These are phyloP conservation scores for Octodonta nipae DNA, from an alignment of 2,888 invertebrate species.

Conservation along the genomic window DNA sequence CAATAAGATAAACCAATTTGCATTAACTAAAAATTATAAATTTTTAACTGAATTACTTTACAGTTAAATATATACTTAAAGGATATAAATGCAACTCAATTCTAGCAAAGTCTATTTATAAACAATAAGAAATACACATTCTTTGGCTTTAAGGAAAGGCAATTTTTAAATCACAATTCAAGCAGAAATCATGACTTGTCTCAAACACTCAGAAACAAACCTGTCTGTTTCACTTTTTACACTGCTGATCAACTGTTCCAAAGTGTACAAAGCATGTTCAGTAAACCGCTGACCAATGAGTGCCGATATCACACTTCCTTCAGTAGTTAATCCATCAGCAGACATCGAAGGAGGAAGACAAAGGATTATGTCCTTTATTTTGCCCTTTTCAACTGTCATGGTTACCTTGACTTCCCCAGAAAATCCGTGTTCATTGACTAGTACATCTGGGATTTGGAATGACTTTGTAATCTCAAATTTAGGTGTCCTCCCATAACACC, in stretches of 20 bases:
- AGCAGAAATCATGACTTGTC: slow-evolving; percentile 46
- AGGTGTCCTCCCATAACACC: slow-evolving; percentile 80
- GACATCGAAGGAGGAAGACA: slow-evolving; percentile 49
- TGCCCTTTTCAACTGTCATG: slow-evolving; percentile 51
- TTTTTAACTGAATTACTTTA: no score
- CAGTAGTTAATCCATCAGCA: slow-evolving; percentile 46
- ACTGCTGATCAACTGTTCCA: slow-evolving; percentile 36
- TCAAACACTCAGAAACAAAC: slow-evolving; percentile 49
- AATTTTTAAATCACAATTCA: slow-evolving; percentile 18
- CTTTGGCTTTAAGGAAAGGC: no score
- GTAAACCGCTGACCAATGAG: slow-evolving; percentile 54
- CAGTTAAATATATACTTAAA: no score
- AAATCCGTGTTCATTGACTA: slow-evolving; percentile 35
- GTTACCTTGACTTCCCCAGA: slow-evolving; percentile 45
- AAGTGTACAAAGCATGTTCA: slow-evolving; percentile 45
- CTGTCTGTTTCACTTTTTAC: slow-evolving; percentile 38
- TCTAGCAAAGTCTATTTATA: no score
- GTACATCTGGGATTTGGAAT: slow-evolving; percentile 45
- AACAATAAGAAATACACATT: no score
- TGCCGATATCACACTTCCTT: slow-evolving; percentile 48
- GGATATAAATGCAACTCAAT: no score
- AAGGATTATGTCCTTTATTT: slow-evolving; percentile 51
- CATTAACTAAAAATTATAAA: background rate
- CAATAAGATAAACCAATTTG: no score
- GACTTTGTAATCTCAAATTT: slow-evolving; percentile 60